Conservation (phyloP, 1,140 invertebrate genomes). For the Scylla paramamosain region DNA sequence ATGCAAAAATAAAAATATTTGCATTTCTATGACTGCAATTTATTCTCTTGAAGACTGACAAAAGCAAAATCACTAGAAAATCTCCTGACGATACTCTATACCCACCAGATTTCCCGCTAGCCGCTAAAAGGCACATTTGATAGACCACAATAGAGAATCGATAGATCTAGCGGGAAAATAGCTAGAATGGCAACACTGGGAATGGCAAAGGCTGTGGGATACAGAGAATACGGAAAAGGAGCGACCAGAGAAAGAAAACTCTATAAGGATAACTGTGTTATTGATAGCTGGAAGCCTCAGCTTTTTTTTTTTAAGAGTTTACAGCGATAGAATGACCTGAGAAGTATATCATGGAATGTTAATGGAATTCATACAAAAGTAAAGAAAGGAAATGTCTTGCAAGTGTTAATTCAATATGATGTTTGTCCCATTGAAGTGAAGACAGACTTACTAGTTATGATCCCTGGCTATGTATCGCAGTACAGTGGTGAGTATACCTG, state of each 20-base stretch:
- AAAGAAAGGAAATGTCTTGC: neutral
- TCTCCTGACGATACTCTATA: too few relatives aligned
- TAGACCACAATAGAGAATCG: too few relatives aligned
- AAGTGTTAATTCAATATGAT: conserved; percentile 4
- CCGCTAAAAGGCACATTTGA: too few relatives aligned
- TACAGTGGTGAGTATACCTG: neutral
- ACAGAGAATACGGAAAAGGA: neutral
- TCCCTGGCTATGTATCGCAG: conserved; percentile 45
- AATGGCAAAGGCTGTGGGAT: conserved; percentile 28
- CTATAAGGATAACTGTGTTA: neutral
- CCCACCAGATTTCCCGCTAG: too few relatives aligned
- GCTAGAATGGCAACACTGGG: too few relatives aligned
- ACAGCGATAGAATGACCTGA: too few relatives aligned
- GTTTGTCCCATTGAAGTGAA: conserved; percentile 38
- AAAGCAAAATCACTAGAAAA: too few relatives aligned
- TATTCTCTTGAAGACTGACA: too few relatives aligned
- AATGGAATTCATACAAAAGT: conserved; percentile 48
- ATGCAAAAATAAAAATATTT: too few relatives aligned
- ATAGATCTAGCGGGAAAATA: too few relatives aligned
- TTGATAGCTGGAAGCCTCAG: conserved; percentile 32
- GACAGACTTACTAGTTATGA: conserved; percentile 32
- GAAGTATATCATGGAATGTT: conserved; percentile 18
- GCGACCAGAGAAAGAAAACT: conserved; percentile 27
- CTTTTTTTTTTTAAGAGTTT: neutral
- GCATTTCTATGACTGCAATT: too few relatives aligned